Base-by-base conservation (phyloP, 2,888 invertebrate genomes). In the Hololepta plana region DNA sequence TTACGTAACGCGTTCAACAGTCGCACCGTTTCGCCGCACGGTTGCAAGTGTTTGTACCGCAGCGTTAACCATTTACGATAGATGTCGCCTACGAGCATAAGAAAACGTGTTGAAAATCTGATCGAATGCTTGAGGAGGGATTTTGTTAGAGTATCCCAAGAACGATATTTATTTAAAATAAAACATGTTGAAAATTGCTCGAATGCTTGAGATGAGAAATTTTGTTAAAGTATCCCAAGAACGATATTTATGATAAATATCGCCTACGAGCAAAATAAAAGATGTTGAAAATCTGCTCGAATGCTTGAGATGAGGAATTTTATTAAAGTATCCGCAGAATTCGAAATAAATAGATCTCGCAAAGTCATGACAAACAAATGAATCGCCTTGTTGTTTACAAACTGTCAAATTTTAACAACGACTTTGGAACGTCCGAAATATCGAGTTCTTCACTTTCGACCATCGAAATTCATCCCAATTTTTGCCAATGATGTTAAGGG, bases 1-100 rank as follows among this genome's bases (percentile, higher is more conserved):
- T 70, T 64, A 50, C 69, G 65, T 41, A 85, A 59, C 30, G 68
- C 64, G 42, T 63, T 62, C 34, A 87, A 59, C 43, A 85, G 62
- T 34, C 66, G 62, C 40, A 69, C 59, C 32, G 76, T 70, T 38
- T 80, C 76, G 27, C 69, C 58, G 11, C 70, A 59, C 38, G 80
- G 53, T 35, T 70, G 66, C 50, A 85, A 58, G 55, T 72, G 74
- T 38, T 73, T 67, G 57, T 81, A 82, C 43, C 85, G 72, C 40
- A 81, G 59, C 40, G 71, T 66, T 40, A 84, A 56, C 85, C 85
- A 87, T 57, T 72, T 65, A 39, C 64, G 53, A 50, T 81, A 82
- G 44, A 80, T 64, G 44, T 67, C 68, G 51, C 68, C 72, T 64
- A 59, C 26, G 64, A 50, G 32, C 33, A 39, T 32, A 33, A 34